Evolutionary conservation across 2,113 vertebrate genomes (phyloP), one percentile per base, ranked within the genome.

Genomic region (Sula dactylatra): DNA sequence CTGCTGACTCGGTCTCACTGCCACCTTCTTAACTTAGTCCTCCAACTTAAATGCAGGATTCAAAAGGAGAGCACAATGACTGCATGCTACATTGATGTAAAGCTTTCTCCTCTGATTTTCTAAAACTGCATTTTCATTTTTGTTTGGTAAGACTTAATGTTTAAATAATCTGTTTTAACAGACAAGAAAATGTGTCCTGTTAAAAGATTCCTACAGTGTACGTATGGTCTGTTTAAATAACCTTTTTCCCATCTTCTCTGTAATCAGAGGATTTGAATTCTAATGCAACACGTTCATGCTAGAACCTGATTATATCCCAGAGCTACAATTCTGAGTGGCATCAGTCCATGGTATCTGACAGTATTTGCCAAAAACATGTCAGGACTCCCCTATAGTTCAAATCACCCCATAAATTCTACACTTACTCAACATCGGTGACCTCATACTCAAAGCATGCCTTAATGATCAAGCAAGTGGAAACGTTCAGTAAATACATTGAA

Each of bases 311-410:
- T 91, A 88, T 96, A 95, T 96, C 97, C 96, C 89, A 94, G 94
- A 97, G 97, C 97, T 95, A 97, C 97, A 92, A 94, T 92, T 96
- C 94, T 95, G 81, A 98, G 94, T 97, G 93, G 96, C 97, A 97
- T 95, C 94, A 94, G 86, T 96, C 96, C 95, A 93, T 58, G 79
- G 78, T 93, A 97, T 97, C 95, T 97, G 91, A 94, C 61, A 13
- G 42, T 79, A 94, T 97, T 97, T 95, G 96, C 97, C 95, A 97
- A 95, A 97, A 96, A 96, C 95, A 81, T 98, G 98, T 98, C 97
- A 98, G 92, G 91, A 98, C 97, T 93, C 92, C 93, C 91, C 81
- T 93, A 87, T 94, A 96, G 94, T 95, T 93, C 91, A 97, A 93
- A 97, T 97, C 95, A 74, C 85, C 69, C 92, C 83, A 87, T 93